Base-by-base conservation (phyloP, 1,140 invertebrate species). In the Zaprionus tsacasi region DNA sequence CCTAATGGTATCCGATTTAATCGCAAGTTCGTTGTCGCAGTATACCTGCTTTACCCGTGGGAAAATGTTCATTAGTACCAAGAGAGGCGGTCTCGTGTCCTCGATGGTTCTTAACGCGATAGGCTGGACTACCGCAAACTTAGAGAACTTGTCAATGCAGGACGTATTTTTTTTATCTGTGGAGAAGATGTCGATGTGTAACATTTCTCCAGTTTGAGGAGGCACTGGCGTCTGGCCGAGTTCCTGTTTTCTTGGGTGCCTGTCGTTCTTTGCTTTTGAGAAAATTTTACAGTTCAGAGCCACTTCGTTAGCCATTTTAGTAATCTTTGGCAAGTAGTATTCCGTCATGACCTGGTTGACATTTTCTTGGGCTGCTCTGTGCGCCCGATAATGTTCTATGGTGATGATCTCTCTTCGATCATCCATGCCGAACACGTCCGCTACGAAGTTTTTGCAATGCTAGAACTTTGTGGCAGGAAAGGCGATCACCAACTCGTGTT, bases 221-320 rank as follows among this genome's bases (percentile, higher is more conserved):
- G 54, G 33, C n/a, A 57, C 30, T n/a, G 40, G 57, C 1, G 40
- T 43, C 40, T 45, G 11, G 4, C 57, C 58, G 40, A 60, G 25
- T 60, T 45, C 6, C 57, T 60, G 40, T 45, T 60, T 60, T 45
- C 1, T 45, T 12, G 35, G 36, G n/a, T 56, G 54, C 33, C 54
- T 6, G 30, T 6, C 7, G 30, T 33, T 0, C 4, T 33, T 33
- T 33, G 30, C 30, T 33, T 33, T 33, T 33, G 10, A 15, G 21
- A 36, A 58, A 25, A 25, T 58, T 40, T 25, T 40, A 6, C 15
- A 55, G 27, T 55, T 58, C 21, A 7, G 36, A n/a, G 13, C 56
- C 30, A 33, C 30, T 2, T 33, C 30, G 30, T 33, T 33, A 33
- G 30, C 30, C 30, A 33, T 33, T 33, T 7, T 5, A 33, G 30